Conservation (phyloP, 2,888 invertebrate species). For the Meta bourneti region DNA sequence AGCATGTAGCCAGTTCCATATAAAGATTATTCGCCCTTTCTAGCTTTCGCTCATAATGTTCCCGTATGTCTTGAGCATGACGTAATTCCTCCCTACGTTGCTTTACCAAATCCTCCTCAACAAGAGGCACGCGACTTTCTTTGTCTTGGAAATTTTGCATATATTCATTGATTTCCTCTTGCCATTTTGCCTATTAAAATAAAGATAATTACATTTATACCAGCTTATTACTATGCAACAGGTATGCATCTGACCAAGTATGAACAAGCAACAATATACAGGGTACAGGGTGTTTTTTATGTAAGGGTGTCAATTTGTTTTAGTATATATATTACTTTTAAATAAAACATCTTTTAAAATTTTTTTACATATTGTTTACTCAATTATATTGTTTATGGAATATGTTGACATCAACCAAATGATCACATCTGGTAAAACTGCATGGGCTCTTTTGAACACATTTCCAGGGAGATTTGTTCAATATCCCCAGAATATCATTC, state of each 20-base stretch:
- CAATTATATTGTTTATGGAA: too few relatives aligned
- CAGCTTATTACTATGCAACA: not conserved
- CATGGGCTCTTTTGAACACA: too few relatives aligned
- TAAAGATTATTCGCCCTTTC: slow-evolving; percentile 94
- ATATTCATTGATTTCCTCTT: slow-evolving; percentile 76
- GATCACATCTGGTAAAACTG: too few relatives aligned
- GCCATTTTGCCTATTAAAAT: slow-evolving; percentile 74
- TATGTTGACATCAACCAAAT: too few relatives aligned
- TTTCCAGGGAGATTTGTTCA: too few relatives aligned
- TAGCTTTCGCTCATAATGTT: slow-evolving; percentile 93
- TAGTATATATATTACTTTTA: too few relatives aligned
- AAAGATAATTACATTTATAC: not conserved
- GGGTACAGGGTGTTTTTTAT: too few relatives aligned
- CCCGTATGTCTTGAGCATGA: slow-evolving; percentile 92
- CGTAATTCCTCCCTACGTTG: slow-evolving; percentile 89
- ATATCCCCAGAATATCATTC: too few relatives aligned
- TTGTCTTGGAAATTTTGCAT: slow-evolving; percentile 75
- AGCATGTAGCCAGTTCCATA: slow-evolving; percentile 91
- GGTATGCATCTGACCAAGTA: not conserved
- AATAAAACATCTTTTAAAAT: too few relatives aligned
- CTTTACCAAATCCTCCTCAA: slow-evolving; percentile 85
- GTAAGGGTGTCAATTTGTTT: too few relatives aligned
- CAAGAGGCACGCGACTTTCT: slow-evolving; percentile 85
- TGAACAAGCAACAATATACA: too few relatives aligned
- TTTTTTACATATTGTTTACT: too few relatives aligned